Conservation (phyloP, 2,888 invertebrate genomes). For the Protonemura montana region DNA sequence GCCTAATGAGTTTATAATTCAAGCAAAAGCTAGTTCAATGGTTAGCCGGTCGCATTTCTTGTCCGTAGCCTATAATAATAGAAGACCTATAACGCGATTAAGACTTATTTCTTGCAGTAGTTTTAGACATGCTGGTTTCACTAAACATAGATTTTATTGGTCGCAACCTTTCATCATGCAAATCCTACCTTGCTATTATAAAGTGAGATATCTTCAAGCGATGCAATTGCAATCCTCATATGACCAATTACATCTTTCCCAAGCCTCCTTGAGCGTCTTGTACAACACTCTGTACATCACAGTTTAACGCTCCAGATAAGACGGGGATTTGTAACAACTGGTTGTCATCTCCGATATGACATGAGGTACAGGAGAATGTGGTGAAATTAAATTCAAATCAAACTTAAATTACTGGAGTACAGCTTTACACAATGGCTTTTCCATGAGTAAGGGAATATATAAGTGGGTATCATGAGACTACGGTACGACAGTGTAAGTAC, state of each 20-base stretch:
- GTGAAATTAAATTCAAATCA: too few relatives aligned
- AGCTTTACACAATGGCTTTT: too few relatives aligned
- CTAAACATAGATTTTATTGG: conserved; percentile 12
- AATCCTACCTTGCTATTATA: neutral
- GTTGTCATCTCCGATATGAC: too few relatives aligned
- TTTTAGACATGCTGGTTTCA: neutral
- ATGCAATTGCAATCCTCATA: neutral
- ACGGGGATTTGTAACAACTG: too few relatives aligned
- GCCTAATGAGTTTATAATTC: conserved; percentile 29
- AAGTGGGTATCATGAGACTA: too few relatives aligned
- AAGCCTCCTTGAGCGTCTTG: neutral
- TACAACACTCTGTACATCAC: neutral
- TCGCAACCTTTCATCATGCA: conserved; percentile 7
- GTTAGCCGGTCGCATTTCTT: neutral
- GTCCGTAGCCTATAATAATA: neutral
- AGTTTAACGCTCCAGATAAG: neutral
- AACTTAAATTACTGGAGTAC: too few relatives aligned
- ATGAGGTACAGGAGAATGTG: too few relatives aligned
- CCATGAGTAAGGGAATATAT: too few relatives aligned
- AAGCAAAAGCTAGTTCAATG: neutral
- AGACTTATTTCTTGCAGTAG: neutral
- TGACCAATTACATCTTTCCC: neutral
- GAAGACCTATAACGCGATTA: neutral
- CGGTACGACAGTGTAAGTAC: too few relatives aligned
- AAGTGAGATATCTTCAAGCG: neutral